Conservation (phyloP, 2,797 vertebrate species). For the Corythornis leucogaster region DNA sequence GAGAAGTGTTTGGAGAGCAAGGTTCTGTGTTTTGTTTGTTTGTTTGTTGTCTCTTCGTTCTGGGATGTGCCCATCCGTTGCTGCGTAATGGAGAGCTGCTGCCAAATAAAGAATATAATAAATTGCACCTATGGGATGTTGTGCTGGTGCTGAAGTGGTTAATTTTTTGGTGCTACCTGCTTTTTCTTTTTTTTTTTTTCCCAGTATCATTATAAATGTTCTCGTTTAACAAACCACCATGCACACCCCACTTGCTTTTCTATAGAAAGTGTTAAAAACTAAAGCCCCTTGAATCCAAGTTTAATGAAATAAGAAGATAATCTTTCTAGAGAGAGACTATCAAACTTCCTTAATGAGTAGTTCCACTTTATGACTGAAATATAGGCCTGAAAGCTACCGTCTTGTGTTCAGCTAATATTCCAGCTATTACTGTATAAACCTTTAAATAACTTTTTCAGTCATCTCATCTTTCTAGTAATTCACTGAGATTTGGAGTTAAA, state of each 20-base stretch:
- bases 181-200: not conserved
- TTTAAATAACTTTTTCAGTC: not conserved
- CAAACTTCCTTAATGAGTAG: slow-evolving; percentile 31
- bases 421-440: not conserved
- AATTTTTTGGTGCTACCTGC: not conserved
- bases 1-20: not conserved
- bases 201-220: not conserved
- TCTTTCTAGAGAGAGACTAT: slow-evolving; percentile 20
- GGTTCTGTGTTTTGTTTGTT: not conserved
- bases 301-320: slow-evolving; percentile 44
- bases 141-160: slow-evolving; percentile 16
- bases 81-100: not conserved
- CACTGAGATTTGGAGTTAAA: not conserved
- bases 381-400: not conserved
- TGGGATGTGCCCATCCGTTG: not conserved
- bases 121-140: not conserved
- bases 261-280: slow-evolving; percentile 14
- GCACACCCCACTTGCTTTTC: slow-evolving; percentile 10
- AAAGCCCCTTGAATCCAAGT: slow-evolving; percentile 21
- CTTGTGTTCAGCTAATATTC: not conserved
- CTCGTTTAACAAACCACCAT: slow-evolving; percentile 2
- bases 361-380: slow-evolving; percentile 1
- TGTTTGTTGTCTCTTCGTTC: not conserved
- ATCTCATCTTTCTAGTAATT: not conserved
- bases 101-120: not conserved